Evolutionary conservation across 1,140 invertebrate species (phyloP).

Genomic region (Steinernema khuongi): DNA sequence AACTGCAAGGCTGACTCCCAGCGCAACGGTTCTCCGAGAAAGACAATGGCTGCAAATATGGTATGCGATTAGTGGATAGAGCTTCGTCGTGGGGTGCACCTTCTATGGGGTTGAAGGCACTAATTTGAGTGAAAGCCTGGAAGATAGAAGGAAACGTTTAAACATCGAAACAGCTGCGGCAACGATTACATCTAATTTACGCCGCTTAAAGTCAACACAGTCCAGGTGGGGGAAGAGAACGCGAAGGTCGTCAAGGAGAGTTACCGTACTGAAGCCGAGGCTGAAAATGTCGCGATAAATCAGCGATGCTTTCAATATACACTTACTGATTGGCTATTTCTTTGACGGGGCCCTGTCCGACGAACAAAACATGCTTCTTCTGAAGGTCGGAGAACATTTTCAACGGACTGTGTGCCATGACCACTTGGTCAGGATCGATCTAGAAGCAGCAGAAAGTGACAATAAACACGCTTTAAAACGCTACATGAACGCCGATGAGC

Average conservation of each 20-base stretch:
- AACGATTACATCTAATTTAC: slow-evolving; percentile 59
- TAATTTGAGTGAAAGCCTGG: not conserved
- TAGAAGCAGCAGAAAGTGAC: slow-evolving; percentile 17
- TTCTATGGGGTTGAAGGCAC: slow-evolving; percentile 32
- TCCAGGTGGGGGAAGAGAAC: slow-evolving; percentile 68
- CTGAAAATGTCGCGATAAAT: slow-evolving; percentile 53
- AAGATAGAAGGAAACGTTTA: not conserved
- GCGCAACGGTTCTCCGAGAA: slow-evolving; percentile 67
- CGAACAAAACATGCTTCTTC: slow-evolving; percentile 68
- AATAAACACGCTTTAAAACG: slow-evolving; percentile 19
- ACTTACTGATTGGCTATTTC: slow-evolving; percentile 66
- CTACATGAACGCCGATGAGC: slow-evolving; percentile 29
- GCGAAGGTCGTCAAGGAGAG: slow-evolving; percentile 67
- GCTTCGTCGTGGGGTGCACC: not conserved
- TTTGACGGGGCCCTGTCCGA: slow-evolving; percentile 68
- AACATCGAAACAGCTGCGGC: not conserved
- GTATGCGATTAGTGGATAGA: not conserved
- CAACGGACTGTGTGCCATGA: slow-evolving; percentile 71
- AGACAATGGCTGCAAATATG: slow-evolving; percentile 64
- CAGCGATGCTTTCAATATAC: slow-evolving; percentile 5
- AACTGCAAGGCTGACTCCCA: slow-evolving; percentile 67
- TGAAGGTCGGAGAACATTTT: slow-evolving; percentile 67
- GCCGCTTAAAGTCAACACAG: slow-evolving; percentile 68
- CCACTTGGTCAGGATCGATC: slow-evolving; percentile 64
- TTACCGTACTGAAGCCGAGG: slow-evolving; percentile 67